Conservation (phyloP, 2,888 invertebrate genomes). For the Agrilus biguttatus region DNA sequence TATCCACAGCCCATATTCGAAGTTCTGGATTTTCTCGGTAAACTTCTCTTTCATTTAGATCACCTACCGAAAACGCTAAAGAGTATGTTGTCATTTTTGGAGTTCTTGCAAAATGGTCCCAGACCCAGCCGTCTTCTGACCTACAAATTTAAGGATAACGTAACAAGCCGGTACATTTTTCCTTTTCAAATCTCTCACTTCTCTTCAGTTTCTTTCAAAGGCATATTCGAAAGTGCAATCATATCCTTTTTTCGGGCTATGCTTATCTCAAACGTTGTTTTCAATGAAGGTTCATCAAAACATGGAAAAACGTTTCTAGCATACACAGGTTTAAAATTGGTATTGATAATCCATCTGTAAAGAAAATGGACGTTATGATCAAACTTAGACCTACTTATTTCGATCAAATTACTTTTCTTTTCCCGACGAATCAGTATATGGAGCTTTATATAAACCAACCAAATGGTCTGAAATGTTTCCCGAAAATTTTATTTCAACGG, state of each 20-base stretch:
- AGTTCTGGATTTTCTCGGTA: slow-evolving; percentile 20
- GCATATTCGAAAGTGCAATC: slow-evolving; percentile 58
- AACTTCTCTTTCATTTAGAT: slow-evolving; percentile 18
- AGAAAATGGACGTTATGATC: background rate
- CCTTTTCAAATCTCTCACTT: slow-evolving; percentile 35
- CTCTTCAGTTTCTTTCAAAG: slow-evolving; percentile 36
- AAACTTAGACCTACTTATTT: background rate
- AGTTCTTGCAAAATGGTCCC: slow-evolving; percentile 47
- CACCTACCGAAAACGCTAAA: slow-evolving; percentile 41
- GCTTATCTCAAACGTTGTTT: slow-evolving; percentile 60
- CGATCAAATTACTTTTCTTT: slow-evolving; percentile 33
- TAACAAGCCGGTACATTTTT: background rate
- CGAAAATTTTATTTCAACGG: slow-evolving; percentile 37
- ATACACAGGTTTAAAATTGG: slow-evolving; percentile 50
- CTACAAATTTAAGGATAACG: slow-evolving; percentile 9
- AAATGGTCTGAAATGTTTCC: slow-evolving; percentile 44
- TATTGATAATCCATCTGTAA: slow-evolving; percentile 44
- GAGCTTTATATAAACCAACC: slow-evolving; percentile 54
- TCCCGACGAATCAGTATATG: slow-evolving; percentile 35
- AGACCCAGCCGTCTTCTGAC: slow-evolving; percentile 36
- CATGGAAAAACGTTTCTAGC: slow-evolving; percentile 59
- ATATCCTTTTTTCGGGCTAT: slow-evolving; percentile 49
- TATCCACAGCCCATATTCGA: slow-evolving; percentile 31
- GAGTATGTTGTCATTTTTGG: slow-evolving; percentile 65
- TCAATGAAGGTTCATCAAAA: slow-evolving; percentile 64